A percentile compares a stretch with the other conserved stretches of the same genome.
These are phyloP conservation scores for Epirrhoe tristata DNA, from an alignment of 2,888 invertebrate species.

Conservation along the genomic window DNA sequence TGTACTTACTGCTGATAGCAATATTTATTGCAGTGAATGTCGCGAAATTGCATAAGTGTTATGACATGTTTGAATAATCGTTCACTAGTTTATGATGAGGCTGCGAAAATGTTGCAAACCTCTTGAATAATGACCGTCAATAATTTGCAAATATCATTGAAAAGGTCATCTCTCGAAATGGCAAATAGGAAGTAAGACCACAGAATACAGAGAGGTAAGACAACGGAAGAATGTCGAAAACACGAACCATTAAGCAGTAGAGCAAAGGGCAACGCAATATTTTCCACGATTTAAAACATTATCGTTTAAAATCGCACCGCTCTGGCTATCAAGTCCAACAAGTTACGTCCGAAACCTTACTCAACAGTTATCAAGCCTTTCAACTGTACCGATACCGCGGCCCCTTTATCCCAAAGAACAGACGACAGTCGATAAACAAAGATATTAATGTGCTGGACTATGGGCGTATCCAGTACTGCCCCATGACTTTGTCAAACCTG, in stretches of 20 bases:
- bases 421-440: constrained; percentile 40
- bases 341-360: constrained; percentile 34
- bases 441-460: constrained; percentile 37
- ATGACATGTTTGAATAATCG: constrained; percentile 1
- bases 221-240: constrained; percentile 15
- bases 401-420: constrained; percentile 38
- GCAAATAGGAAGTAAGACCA: constrained; percentile 18
- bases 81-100: neutral
- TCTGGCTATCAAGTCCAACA: constrained; percentile 28
- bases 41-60: neutral
- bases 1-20: neutral
- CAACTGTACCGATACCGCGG: constrained; percentile 32
- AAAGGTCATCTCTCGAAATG: constrained; percentile 6
- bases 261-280: constrained; percentile 19
- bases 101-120: neutral
- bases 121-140: neutral
- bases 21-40: neutral
- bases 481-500: neutral
- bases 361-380: constrained; percentile 34
- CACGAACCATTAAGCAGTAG: constrained; percentile 13
- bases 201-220: no score
- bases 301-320: constrained; percentile 24
- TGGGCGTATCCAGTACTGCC: constrained; percentile 17
- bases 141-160: constrained; percentile 2
- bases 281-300: constrained; percentile 24